phyloP scores from a whole-genome alignment of 1,140 invertebrate species.

The Meloidogyne exigua region DNA sequence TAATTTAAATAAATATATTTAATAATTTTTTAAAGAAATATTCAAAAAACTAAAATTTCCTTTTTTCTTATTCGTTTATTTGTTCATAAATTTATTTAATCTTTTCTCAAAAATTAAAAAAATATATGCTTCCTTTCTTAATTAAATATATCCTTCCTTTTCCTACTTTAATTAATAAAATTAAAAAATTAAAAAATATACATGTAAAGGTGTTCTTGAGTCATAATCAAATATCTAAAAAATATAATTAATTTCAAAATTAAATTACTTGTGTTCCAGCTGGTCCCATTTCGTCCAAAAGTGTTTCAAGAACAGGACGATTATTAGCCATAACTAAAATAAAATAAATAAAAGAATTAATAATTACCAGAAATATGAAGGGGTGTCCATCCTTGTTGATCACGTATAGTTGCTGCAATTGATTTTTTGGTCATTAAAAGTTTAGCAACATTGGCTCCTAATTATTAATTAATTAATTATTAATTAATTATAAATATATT shows the following conservation, averaged over 20 bases:
- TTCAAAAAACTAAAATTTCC: background rate
- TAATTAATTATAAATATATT: background rate
- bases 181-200: background rate
- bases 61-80: no score
- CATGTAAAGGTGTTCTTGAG: slow-evolving; percentile 41
- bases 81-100: no score
- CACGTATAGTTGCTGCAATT: slow-evolving; percentile 28
- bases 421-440: slow-evolving; percentile 44
- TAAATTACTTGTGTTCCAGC: background rate
- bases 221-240: slow-evolving; percentile 44
- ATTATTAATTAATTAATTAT: slow-evolving; percentile 28
- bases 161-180: no score
- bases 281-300: slow-evolving; percentile 29
- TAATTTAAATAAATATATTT: background rate
- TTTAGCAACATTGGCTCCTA: slow-evolving; percentile 33
- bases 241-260: background rate
- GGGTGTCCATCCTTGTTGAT: slow-evolving; percentile 46
- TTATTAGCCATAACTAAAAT: background rate
- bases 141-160: no score
- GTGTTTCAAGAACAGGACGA: slow-evolving; percentile 26
- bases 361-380: slow-evolving; percentile 44
- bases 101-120: no score
- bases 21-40: no score
- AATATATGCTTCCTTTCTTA: no score
- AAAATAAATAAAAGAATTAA: background rate